phyloP scores from a whole-genome alignment of 37 sponge, comb jelly and placozoan species.

The Chondrosia reniformis region DNA sequence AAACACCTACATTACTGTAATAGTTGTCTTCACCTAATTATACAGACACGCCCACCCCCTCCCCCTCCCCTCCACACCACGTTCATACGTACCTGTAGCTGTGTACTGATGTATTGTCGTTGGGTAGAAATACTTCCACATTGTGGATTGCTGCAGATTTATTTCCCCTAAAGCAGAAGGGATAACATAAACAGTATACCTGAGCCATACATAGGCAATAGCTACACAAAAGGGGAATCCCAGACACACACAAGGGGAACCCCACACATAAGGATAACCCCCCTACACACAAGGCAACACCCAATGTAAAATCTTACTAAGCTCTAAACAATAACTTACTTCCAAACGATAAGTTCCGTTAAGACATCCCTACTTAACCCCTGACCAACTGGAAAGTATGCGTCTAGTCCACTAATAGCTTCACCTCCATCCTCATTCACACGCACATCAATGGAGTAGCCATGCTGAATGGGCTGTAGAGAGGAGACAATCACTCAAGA shows the following conservation, averaged over 20 bases:
- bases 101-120: background rate
- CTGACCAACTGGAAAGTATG: background rate
- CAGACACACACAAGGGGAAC: background rate
- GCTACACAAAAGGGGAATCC: background rate
- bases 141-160: background rate
- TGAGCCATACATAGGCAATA: background rate
- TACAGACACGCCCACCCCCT: conserved; percentile 21
- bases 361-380: conserved; percentile 18
- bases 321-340: conserved; percentile 3
- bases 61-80: conserved; percentile 33
- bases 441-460: conserved; percentile 46
- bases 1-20: background rate
- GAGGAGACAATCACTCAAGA: background rate
- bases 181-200: background rate
- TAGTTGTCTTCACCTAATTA: background rate
- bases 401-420: background rate
- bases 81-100: background rate
- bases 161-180: background rate
- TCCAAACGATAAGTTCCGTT: conserved; percentile 25
- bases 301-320: background rate
- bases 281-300: background rate
- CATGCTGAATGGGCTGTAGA: conserved; percentile 21
- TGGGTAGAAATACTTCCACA: background rate
- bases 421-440: conserved; percentile 39
- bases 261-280: background rate